phyloP scores from a whole-genome alignment of 2,888 invertebrate species.

The Drosophila atripex region DNA sequence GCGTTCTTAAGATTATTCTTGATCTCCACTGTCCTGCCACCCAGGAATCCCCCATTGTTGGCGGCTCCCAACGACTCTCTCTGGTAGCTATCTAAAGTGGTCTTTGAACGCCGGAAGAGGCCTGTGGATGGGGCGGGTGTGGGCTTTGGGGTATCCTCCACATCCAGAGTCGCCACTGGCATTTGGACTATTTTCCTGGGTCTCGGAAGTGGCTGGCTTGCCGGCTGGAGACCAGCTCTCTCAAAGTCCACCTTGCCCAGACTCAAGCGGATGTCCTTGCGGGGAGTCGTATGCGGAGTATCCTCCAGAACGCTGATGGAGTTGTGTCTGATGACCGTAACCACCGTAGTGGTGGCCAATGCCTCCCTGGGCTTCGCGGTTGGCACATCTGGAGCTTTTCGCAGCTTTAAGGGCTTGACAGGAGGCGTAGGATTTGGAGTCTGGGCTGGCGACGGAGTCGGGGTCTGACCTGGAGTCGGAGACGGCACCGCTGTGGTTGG shows the following conservation, averaged over 20 bases:
- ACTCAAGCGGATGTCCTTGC: conserved; percentile 80
- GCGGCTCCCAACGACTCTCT: background rate
- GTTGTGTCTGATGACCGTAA: conserved; percentile 71
- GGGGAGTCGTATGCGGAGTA: conserved; percentile 60
- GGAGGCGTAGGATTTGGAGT: conserved; percentile 52
- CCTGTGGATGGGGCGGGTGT: conserved; percentile 52
- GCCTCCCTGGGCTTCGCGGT: conserved; percentile 68
- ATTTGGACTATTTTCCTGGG: conserved; percentile 80
- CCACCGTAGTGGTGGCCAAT: conserved; percentile 45
- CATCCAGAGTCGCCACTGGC: conserved; percentile 80
- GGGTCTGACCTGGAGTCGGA: background rate
- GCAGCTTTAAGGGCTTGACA: conserved; percentile 68
- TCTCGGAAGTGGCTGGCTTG: conserved; percentile 76
- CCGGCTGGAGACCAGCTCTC: conserved; percentile 71
- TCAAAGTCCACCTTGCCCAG: conserved; percentile 80
- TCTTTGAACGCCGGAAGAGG: conserved; percentile 81
- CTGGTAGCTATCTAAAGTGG: conserved; percentile 78
- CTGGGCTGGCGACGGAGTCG: conserved; percentile 54
- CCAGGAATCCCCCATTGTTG: conserved; percentile 59
- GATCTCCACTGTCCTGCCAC: conserved; percentile 81
- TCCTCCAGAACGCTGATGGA: conserved; percentile 59
- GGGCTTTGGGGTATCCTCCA: conserved; percentile 64
- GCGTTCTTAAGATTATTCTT: conserved; percentile 83
- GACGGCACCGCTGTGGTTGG: conserved; percentile 62
- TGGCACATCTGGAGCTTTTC: conserved; percentile 81